These are phyloP conservation scores for Acleris holmiana DNA, from an alignment of 2,888 invertebrate species.

Conservation along the genomic window DNA sequence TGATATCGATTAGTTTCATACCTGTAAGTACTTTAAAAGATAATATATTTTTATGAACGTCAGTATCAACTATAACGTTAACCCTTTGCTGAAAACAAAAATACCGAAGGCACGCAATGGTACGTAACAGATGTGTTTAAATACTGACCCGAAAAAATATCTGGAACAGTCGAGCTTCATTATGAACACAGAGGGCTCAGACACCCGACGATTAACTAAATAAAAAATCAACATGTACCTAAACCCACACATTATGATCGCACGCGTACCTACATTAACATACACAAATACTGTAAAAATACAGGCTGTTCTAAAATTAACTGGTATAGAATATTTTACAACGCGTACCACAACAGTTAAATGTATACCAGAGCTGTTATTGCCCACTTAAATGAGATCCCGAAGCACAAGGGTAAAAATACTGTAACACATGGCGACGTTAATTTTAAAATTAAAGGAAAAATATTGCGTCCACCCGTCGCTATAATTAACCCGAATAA, in stretches of 20 bases:
- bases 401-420: constrained; percentile 63
- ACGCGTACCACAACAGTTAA: constrained; percentile 43
- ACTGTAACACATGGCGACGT: constrained; percentile 65
- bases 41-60: neutral
- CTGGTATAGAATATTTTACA: constrained; percentile 69
- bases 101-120: constrained; percentile 63
- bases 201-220: constrained; percentile 68
- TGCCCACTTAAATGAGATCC: constrained; percentile 61
- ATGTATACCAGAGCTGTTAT: constrained; percentile 52
- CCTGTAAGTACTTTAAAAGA: neutral
- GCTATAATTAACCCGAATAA: constrained; percentile 60
- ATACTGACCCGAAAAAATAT: constrained; percentile 78
- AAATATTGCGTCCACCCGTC: constrained; percentile 53
- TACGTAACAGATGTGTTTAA: constrained; percentile 80
- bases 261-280: constrained; percentile 70
- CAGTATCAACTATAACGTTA: constrained; percentile 49
- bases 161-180: constrained; percentile 73
- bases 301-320: constrained; percentile 67
- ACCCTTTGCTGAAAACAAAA: constrained; percentile 59
- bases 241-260: constrained; percentile 65
- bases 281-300: constrained; percentile 71
- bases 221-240: constrained; percentile 78
- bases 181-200: constrained; percentile 65
- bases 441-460: constrained; percentile 71
- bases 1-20: neutral